These are phyloP conservation scores for Panthera tigris DNA, from an alignment of 2,113 vertebrate species.

Conservation along the genomic window DNA sequence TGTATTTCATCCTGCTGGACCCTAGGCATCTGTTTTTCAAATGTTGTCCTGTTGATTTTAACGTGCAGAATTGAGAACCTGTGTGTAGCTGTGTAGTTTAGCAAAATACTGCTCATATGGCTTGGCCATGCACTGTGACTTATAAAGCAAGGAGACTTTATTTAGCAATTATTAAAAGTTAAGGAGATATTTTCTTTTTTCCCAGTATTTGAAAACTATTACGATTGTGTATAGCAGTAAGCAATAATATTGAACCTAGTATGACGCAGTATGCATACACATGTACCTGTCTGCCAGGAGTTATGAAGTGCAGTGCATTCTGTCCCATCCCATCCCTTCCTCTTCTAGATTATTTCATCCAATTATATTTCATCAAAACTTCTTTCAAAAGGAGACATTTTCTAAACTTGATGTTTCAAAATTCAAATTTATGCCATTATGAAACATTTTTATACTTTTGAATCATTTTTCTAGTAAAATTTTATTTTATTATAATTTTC, in stretches of 20 bases:
- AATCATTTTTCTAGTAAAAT: background rate
- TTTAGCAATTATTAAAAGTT: constrained; percentile 22
- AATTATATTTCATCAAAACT: background rate
- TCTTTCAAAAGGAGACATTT: background rate
- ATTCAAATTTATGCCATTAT: constrained; percentile 1
- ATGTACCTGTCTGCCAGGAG: background rate
- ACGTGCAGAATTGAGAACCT: constrained; percentile 15
- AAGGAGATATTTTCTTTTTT: background rate
- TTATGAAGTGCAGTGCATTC: background rate
- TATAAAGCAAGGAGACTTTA: background rate
- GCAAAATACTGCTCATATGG: background rate
- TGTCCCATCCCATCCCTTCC: background rate
- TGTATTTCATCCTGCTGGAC: background rate
- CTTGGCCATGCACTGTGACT: background rate
- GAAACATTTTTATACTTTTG: background rate
- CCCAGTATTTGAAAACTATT: background rate
- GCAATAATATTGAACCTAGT: background rate
- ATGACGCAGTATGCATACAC: background rate
- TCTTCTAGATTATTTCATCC: background rate
- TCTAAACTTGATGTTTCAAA: background rate
- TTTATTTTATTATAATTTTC: background rate
- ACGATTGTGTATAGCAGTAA: background rate
- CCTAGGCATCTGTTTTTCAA: background rate
- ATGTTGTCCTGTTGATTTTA: background rate
- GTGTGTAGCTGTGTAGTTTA: background rate